Base-by-base conservation (phyloP, 2,797 vertebrate genomes). In the Falco columbarius region DNA sequence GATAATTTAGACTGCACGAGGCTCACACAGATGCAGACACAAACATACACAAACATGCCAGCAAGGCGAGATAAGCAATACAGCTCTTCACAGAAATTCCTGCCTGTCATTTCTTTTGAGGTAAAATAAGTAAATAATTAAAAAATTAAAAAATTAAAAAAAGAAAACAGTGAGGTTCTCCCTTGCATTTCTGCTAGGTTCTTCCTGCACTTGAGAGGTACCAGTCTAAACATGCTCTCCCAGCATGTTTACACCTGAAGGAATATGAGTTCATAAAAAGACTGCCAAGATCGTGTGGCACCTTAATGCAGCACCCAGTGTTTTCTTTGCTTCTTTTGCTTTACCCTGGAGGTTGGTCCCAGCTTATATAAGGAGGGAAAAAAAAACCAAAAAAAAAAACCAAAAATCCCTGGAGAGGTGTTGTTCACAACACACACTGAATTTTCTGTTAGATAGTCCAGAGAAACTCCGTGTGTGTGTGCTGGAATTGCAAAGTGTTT, bases 1-100 rank as follows among this genome's bases (percentile, higher is more conserved):
- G 92, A 96, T 79, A 86, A 95, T 96, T 94, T 93, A 92, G 90
- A 84, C 90, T 86, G 93, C 51, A 71, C 7, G 32, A 85, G 80
- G 47, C 90, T 97, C 29, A 16, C 79, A 90, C 55, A 96, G 89
- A 95, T 86, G 63, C 70, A 93, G 84, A 96, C 91, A 75, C 51
- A 94, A 96, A 95, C 84, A 82, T 56, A 95, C 26, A 86, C 73
- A 95, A 89, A 83, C 65, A 58, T 32, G 34, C 34, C 47, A 95
- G 75, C 38, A 86, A 87, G 86, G 88, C 17, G 4, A 93, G 54
- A 95, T 77, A 89, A 97, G 89, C 71, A 80, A 17, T 47, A 27
- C 20, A 81, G 38, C 3, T 89, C 80, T 81, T 91, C 65, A 90
- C 51, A 91, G 92, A 96, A 89, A 95, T 81, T 84, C 63, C 46